Conservation (phyloP, 2,888 invertebrate species). For the Caenorhabditis zanzibari region DNA sequence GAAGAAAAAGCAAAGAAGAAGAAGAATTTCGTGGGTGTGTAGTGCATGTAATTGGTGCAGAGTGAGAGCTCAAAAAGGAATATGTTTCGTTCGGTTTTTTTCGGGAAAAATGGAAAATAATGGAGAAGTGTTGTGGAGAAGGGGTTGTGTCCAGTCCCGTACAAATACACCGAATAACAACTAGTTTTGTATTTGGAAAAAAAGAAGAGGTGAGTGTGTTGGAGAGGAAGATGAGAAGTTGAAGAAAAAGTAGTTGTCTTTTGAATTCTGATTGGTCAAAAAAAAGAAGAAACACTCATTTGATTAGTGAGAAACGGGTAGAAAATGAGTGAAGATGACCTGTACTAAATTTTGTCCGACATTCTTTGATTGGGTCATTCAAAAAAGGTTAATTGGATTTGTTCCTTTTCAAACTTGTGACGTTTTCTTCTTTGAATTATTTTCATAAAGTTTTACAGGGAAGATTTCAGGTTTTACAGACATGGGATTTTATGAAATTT, state of each 20-base stretch:
- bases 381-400: constrained; percentile 10
- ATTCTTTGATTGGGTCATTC: constrained; percentile 19
- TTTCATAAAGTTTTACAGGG: too few relatives aligned
- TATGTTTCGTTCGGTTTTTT: constrained; percentile 16
- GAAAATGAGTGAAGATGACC: not conserved
- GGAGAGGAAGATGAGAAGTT: not conserved
- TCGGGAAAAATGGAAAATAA: constrained; percentile 25
- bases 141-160: constrained; percentile 3
- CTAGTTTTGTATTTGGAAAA: constrained; percentile 58
- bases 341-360: constrained; percentile 15
- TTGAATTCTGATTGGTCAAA: constrained; percentile 33
- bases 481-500: too few relatives aligned
- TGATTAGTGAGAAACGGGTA: constrained; percentile 32
- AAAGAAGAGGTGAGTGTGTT: constrained; percentile 19
- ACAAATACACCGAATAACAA: constrained; percentile 57
- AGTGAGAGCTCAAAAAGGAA: constrained; percentile 18
- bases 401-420: not conserved
- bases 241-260: constrained; percentile 23
- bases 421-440: not conserved
- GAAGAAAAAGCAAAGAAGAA: constrained; percentile 4
- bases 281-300: constrained; percentile 37
- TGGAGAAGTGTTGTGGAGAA: not conserved
- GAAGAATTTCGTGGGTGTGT: constrained; percentile 3
- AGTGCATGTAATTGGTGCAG: constrained; percentile 5
- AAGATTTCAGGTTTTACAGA: not conserved